phyloP scores from a whole-genome alignment of 2,113 vertebrate genomes.

The Albula glossodonta region DNA sequence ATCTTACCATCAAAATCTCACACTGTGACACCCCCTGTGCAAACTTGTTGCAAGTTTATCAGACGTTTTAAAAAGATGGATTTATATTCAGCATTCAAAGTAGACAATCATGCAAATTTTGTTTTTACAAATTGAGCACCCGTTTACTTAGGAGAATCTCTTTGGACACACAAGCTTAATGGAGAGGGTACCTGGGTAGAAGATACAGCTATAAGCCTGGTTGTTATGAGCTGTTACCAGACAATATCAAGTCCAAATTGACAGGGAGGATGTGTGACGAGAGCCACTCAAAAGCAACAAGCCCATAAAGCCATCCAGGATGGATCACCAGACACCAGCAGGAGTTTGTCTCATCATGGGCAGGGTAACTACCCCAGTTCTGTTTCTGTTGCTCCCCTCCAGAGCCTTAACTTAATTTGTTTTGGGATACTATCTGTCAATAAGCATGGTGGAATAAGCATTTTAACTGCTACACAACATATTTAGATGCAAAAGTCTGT shows the following conservation, averaged over 20 bases:
- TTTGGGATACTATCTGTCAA: too few species aligned
- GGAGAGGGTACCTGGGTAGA: neutral
- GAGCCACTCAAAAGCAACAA: neutral
- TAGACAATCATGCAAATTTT: too few species aligned
- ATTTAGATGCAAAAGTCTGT: neutral
- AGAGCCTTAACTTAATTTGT: neutral
- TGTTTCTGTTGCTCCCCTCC: neutral
- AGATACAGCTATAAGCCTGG: neutral
- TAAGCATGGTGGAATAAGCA: neutral
- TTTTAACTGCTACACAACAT: neutral
- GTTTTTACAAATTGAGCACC: too few species aligned
- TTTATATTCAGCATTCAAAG: too few species aligned
- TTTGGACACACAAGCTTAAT: neutral
- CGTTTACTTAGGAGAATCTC: neutral
- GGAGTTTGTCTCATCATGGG: too few species aligned
- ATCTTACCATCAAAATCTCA: too few species aligned
- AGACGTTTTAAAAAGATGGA: too few species aligned
- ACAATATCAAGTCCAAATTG: neutral
- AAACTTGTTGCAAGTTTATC: too few species aligned
- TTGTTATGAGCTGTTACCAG: constrained; percentile 3
- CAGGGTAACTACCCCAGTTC: neutral
- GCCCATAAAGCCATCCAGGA: neutral
- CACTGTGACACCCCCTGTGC: too few species aligned
- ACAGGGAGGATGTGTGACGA: neutral
- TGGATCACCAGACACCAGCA: neutral